phyloP scores from a whole-genome alignment of 1,140 invertebrate genomes.

The Hycleus phaleratus region DNA sequence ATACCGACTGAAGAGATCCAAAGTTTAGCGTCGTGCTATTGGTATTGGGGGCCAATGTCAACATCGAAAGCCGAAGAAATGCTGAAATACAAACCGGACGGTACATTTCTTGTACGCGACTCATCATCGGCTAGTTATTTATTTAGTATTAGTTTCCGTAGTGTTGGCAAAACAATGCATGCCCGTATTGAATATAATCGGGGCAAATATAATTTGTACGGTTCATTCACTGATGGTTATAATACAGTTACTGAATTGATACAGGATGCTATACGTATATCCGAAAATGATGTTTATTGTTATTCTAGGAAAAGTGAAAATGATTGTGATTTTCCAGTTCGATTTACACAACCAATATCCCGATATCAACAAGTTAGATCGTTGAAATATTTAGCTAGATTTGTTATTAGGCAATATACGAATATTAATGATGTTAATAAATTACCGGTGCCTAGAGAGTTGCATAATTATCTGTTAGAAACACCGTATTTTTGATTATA shows the following conservation, averaged over 20 bases:
- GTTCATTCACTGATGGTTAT: slow-evolving; percentile 50
- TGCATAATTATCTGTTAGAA: slow-evolving; percentile 59
- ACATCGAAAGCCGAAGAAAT: slow-evolving; percentile 43
- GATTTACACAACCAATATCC: slow-evolving; percentile 69
- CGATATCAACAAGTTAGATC: slow-evolving; percentile 65
- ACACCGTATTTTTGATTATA: slow-evolving; percentile 16
- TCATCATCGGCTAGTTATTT: slow-evolving; percentile 64
- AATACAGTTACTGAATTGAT: slow-evolving; percentile 59
- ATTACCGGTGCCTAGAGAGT: slow-evolving; percentile 59
- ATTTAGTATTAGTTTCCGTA: slow-evolving; percentile 65
- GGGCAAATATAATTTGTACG: slow-evolving; percentile 53
- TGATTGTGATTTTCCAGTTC: slow-evolving; percentile 60
- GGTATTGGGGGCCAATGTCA: slow-evolving; percentile 48
- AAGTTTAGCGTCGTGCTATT: slow-evolving; percentile 35
- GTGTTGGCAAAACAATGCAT: slow-evolving; percentile 64
- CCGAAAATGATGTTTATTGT: slow-evolving; percentile 58
- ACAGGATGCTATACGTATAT: slow-evolving; percentile 58
- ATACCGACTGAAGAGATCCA: slow-evolving; percentile 26
- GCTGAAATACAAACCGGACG: slow-evolving; percentile 61
- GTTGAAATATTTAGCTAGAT: slow-evolving; percentile 67
- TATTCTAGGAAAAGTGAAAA: slow-evolving; percentile 54
- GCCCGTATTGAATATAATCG: slow-evolving; percentile 58
- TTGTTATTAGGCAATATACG: slow-evolving; percentile 67
- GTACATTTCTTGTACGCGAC: slow-evolving; percentile 70
- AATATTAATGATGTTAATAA: slow-evolving; percentile 63